These are phyloP conservation scores for Calameuta pallipes DNA, from an alignment of 2,888 invertebrate genomes.

Conservation along the genomic window DNA sequence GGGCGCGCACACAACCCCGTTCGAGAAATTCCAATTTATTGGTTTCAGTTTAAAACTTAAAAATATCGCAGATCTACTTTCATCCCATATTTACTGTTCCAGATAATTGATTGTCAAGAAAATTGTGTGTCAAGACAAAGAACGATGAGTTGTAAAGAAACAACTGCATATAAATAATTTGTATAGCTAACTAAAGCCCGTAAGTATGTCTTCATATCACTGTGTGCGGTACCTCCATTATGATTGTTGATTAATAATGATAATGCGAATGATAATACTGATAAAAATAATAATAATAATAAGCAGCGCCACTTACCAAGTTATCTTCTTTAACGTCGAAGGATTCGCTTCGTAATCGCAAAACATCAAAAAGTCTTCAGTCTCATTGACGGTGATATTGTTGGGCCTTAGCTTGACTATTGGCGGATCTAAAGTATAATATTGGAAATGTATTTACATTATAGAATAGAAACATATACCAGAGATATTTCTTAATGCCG, in stretches of 20 bases:
- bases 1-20: not conserved
- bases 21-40: not conserved
- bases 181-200: too few relatives aligned
- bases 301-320: constrained; percentile 75
- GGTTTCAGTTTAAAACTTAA: not conserved
- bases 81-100: not conserved
- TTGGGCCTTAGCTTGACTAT: constrained; percentile 81
- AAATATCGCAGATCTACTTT: not conserved
- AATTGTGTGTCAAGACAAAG: not conserved
- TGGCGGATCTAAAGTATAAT: constrained; percentile 79
- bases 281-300: constrained; percentile 19
- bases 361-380: constrained; percentile 77
- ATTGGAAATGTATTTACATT: not conserved
- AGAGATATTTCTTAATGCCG: not conserved
- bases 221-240: too few relatives aligned
- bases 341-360: constrained; percentile 92
- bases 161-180: not conserved
- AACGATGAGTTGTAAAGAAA: not conserved
- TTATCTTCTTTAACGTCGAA: constrained; percentile 77
- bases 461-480: not conserved
- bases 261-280: not conserved
- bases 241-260: too few relatives aligned
- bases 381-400: constrained; percentile 84
- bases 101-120: not conserved
- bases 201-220: too few relatives aligned